Conservation (phyloP, 2,888 invertebrate species). For the Pimpla rufipes region DNA sequence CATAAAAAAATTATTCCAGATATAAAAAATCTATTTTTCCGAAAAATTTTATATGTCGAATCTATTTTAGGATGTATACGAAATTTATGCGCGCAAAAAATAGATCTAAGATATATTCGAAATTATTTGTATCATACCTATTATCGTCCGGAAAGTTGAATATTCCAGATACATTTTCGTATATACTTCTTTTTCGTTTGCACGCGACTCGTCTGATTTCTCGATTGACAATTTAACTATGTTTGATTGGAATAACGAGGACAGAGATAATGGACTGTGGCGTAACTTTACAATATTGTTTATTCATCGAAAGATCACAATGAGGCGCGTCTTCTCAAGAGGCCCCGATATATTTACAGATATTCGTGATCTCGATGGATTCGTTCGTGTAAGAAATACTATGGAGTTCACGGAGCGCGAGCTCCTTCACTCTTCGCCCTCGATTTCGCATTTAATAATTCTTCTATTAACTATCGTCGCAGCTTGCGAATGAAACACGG, state of each 20-base stretch:
- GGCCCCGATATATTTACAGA: conserved; percentile 60
- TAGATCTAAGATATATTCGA: too few relatives aligned
- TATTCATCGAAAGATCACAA: conserved; percentile 59
- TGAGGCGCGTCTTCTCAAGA: conserved; percentile 44
- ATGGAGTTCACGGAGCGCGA: conserved; percentile 21
- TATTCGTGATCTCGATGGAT: conserved; percentile 37
- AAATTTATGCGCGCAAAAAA: too few relatives aligned
- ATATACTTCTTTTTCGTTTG: too few relatives aligned
- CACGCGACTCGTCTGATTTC: too few relatives aligned
- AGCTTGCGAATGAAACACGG: background rate
- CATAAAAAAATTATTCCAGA: too few relatives aligned
- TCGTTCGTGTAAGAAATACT: conserved; percentile 56
- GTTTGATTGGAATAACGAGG: conserved; percentile 4
- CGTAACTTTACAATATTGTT: conserved; percentile 65
- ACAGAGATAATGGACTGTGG: background rate
- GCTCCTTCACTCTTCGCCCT: background rate
- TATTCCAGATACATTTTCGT: too few relatives aligned
- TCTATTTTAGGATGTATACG: too few relatives aligned
- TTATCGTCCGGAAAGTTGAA: too few relatives aligned
- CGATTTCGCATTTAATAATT: conserved; percentile 31
- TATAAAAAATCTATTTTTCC: too few relatives aligned
- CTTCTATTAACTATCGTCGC: conserved; percentile 12
- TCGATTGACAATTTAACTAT: too few relatives aligned
- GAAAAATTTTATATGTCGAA: too few relatives aligned
- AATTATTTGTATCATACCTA: too few relatives aligned